Base-by-base conservation (phyloP, 2,113 vertebrate genomes). In the Sarotherodon lohbergeri region DNA sequence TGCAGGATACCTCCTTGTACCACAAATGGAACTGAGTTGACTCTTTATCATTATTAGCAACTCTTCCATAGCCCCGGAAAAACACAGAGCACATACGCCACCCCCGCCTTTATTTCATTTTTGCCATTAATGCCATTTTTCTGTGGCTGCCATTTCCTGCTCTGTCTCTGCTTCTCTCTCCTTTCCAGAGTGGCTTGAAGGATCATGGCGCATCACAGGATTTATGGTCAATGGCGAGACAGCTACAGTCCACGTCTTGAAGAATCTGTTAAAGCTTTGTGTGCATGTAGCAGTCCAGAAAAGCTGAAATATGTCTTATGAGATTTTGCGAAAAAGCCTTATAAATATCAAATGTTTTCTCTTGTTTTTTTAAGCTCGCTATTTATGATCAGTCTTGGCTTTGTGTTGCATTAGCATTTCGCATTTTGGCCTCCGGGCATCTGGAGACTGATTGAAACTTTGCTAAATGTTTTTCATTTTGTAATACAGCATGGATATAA, bases 31-130 rank as follows among this genome's bases (percentile, higher is more conserved):
- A 86, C 88, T 13, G 90, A 81, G 16, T 68, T 1, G 46, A 89
- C 92, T 92, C 82, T 95, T 91, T 88, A 82, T 96, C 93, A 95
- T 93, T 92, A 95, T 95, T 94, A 92, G 91, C 46, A 57, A 90
- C 32, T 86, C 89, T 91, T 88, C 86, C 81, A 61, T 7, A 84
- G 78, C 85, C 63, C 79, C 9, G 81, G 78, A 80, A 86, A 89
- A 91, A 93, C 56, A 90, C 83, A 89, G 80, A 66, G 81, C 41
- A 34, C 61, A 50, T 54, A 90, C 81, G 80, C 84, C 5, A 16
- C 61, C 83, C 81, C 32, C 32, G 83, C 52, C 86, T 91, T 86
- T 48, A 73, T 91, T 91, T 92, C 54, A 92, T 89, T 91, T 50
- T 87, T 80, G 90, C 85, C 76, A 94, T 93, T 93, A 90, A 94